Conservation (phyloP, 2,888 invertebrate species). For the Cabera pusaria region DNA sequence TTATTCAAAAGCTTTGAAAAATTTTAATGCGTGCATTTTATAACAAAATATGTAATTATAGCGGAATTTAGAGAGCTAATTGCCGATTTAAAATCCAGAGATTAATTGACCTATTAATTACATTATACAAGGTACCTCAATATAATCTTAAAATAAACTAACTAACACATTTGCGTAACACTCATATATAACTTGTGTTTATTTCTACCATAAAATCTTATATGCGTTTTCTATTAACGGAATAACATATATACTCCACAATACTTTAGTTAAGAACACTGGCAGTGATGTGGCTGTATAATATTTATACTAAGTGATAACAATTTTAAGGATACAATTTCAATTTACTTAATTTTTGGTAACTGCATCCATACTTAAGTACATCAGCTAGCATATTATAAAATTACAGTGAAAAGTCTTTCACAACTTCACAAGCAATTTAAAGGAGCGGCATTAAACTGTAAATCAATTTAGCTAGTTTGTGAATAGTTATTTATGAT, state of each 20-base stretch:
- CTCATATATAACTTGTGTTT: constrained; percentile 5
- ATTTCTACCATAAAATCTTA: constrained; percentile 1
- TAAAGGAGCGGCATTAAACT: too few relatives aligned
- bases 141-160: constrained; percentile 9
- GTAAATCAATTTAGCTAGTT: too few relatives aligned
- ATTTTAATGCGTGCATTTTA: too few relatives aligned
- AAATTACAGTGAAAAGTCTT: too few relatives aligned
- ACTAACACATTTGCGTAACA: constrained; percentile 9
- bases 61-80: constrained; percentile 21
- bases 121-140: constrained; percentile 7
- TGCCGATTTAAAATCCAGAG: constrained; percentile 16
- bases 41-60: constrained; percentile 9
- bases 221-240: constrained; percentile 35
- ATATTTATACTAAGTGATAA: constrained; percentile 42
- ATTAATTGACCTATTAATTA: constrained; percentile 26
- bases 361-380: constrained; percentile 1
- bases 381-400: too few relatives aligned
- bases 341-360: constrained; percentile 5
- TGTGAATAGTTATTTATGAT: too few relatives aligned
- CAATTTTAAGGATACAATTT: constrained; percentile 21
- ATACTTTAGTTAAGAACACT: constrained; percentile 47
- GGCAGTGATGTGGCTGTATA: constrained; percentile 63
- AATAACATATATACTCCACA: constrained; percentile 29
- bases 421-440: too few relatives aligned
- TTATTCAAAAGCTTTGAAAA: too few relatives aligned